Percentiles rank a stretch among this genome's conserved stretches.
Conservation (phyloP, 2,113 vertebrate species). For the Epinephelus cyanopodus region DNA sequence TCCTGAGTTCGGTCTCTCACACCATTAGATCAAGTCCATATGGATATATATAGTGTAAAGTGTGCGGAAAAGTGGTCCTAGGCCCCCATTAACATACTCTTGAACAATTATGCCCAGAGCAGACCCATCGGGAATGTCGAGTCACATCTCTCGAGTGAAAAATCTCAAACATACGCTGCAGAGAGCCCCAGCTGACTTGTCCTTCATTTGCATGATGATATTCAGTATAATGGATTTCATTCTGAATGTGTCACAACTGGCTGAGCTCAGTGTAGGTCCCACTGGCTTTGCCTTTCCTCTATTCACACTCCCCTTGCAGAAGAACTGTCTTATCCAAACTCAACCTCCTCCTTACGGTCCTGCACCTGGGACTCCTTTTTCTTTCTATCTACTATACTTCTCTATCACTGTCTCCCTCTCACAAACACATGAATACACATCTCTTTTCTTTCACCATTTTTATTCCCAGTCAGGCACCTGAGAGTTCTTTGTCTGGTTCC, state of each 20-base stretch:
- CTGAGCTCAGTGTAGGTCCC: conserved; percentile 43
- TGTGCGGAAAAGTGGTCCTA: background rate
- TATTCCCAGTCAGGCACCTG: conserved; percentile 18
- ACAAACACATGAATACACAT: background rate
- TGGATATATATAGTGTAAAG: background rate
- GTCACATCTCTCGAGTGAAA: background rate
- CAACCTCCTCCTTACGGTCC: background rate
- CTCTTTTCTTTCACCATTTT: conserved; percentile 18
- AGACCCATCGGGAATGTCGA: background rate
- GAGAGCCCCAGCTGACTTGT: conserved; percentile 30
- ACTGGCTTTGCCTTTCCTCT: conserved; percentile 3
- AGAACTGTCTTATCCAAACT: conserved; percentile 22
- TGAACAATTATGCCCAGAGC: conserved; percentile 7
- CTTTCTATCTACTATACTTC: background rate
- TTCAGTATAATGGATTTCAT: conserved; percentile 43
- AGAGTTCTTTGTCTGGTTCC: conserved; percentile 41
- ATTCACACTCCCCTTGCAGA: conserved; percentile 3
- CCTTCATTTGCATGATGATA: conserved; percentile 52
- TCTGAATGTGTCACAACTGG: conserved; percentile 49
- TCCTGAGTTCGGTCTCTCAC: too few species aligned
- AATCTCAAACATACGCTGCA: conserved; percentile 3
- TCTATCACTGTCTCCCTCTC: background rate
- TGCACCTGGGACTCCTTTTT: conserved; percentile 10
- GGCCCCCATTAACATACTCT: background rate
- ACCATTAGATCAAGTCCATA: too few species aligned